Conservation (phyloP, 2,888 invertebrate genomes). For the Latheticus oryzae region DNA sequence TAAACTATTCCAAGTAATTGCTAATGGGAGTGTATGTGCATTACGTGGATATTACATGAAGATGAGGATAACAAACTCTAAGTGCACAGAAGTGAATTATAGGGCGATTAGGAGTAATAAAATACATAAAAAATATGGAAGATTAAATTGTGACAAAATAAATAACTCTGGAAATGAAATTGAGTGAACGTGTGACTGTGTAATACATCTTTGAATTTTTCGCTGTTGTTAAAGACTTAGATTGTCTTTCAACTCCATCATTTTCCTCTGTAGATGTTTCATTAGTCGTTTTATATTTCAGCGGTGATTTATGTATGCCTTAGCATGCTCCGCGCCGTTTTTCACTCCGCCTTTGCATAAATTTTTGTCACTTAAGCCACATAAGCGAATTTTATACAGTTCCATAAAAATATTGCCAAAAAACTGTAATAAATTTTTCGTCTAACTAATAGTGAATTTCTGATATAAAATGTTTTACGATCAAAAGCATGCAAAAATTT, state of each 20-base stretch:
- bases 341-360: constrained; percentile 53
- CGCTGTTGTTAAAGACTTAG: too few species aligned
- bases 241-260: constrained; percentile 35
- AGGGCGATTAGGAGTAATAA: too few species aligned
- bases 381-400: constrained; percentile 54
- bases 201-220: too few species aligned
- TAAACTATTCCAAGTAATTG: constrained; percentile 14
- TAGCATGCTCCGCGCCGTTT: constrained; percentile 48
- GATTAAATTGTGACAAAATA: too few species aligned
- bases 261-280: constrained; percentile 57
- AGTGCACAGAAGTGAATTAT: too few species aligned
- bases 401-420: constrained; percentile 50
- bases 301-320: constrained; percentile 54
- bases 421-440: constrained; percentile 49
- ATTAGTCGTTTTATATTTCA: constrained; percentile 50
- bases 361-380: constrained; percentile 53
- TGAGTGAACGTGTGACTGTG: too few species aligned
- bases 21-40: constrained; percentile 7
- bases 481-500: constrained; percentile 40
- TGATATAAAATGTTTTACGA: constrained; percentile 45
- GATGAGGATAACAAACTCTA: too few species aligned
- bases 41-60: constrained; percentile 12
- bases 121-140: too few species aligned
- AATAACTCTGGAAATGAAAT: too few species aligned
- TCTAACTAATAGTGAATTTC: constrained; percentile 45